Percentiles rank a stretch among this genome's conserved stretches.
Conservation (phyloP, 2,797 vertebrate genomes). For the Orientallactaga sibirica region DNA sequence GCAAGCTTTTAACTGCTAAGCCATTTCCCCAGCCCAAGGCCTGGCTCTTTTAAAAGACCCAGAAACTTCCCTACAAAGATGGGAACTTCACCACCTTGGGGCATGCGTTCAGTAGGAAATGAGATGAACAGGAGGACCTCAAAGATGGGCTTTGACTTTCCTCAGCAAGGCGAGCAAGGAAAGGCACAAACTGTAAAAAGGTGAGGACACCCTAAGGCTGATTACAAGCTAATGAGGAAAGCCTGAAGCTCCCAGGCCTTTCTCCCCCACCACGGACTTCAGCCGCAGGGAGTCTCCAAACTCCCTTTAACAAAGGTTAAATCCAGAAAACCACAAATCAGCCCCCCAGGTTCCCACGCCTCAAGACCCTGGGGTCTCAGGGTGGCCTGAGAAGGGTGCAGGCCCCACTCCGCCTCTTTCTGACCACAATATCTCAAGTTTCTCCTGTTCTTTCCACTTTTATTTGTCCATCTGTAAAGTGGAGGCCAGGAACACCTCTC, state of each 20-base stretch:
- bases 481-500: not conserved
- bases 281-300: not conserved
- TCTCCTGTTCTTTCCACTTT: not conserved
- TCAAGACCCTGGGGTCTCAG: not conserved
- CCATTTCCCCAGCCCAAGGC: no score
- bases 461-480: not conserved
- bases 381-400: not conserved
- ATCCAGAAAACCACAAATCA: not conserved
- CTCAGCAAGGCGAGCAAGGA: constrained; percentile 14
- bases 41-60: not conserved
- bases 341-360: not conserved
- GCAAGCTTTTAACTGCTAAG: no score
- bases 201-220: not conserved
- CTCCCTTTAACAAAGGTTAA: no score
- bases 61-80: not conserved
- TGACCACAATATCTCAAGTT: not conserved
- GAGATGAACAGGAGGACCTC: constrained; percentile 76
- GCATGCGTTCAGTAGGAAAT: constrained; percentile 76
- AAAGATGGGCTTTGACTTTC: constrained; percentile 36
- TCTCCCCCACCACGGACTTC: not conserved
- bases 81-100: rapidly evolving
- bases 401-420: rapidly evolving
- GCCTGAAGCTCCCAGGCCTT: not conserved
- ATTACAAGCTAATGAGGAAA: not conserved
- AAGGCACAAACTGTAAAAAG: not conserved